Evolutionary conservation across 2,888 invertebrate species (phyloP).

Genomic region (Macroteleia sp.): DNA sequence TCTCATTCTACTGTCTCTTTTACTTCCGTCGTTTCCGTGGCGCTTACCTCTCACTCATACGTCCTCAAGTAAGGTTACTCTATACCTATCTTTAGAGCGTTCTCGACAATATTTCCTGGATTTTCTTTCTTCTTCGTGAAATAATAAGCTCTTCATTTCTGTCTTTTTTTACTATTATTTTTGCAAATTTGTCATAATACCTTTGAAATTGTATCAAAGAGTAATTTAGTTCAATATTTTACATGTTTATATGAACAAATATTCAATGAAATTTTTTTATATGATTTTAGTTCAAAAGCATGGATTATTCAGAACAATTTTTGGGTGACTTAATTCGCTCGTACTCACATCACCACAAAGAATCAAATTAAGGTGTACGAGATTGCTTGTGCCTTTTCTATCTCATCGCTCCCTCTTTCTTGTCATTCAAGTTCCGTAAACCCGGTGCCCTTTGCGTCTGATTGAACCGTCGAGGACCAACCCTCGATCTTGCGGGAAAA

Average conservation of each 20-base stretch:
- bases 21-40: conserved; percentile 47
- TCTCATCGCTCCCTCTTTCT: conserved; percentile 64
- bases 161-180: conserved; percentile 57
- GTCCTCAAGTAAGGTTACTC: conserved; percentile 74
- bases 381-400: conserved; percentile 67
- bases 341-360: conserved; percentile 78
- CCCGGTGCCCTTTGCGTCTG: conserved; percentile 74
- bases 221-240: conserved; percentile 51
- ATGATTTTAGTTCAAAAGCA: no score
- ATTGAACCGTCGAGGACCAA: conserved; percentile 72
- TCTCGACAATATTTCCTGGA: conserved; percentile 67
- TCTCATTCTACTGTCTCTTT: conserved; percentile 61
- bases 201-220: conserved; percentile 53
- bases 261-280: conserved; percentile 32
- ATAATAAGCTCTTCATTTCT: conserved; percentile 79
- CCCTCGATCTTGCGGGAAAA: conserved; percentile 68
- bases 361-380: conserved; percentile 73
- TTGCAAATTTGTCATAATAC: conserved; percentile 62
- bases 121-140: conserved; percentile 71
- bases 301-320: conserved; percentile 76
- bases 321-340: conserved; percentile 77
- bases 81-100: conserved; percentile 75
- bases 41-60: conserved; percentile 48
- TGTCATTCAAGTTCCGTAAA: conserved; percentile 72
- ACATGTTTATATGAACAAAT: conserved; percentile 18